Conservation (phyloP, 2,113 vertebrate genomes). For the Rousettus leschenaultii region DNA sequence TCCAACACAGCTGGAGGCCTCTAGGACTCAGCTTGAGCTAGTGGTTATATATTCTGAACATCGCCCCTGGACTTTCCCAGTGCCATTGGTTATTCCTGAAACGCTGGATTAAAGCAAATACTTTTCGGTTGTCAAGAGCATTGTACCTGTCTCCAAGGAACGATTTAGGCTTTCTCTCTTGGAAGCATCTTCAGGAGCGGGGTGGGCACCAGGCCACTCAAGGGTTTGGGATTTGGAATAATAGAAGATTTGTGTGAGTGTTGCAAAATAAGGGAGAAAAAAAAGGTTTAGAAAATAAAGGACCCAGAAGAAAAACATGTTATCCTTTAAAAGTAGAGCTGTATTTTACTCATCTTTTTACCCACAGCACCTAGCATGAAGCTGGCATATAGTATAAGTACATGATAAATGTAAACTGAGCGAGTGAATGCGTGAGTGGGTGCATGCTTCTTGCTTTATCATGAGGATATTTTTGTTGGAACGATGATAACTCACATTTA, state of each 20-base stretch:
- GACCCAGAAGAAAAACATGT: not conserved
- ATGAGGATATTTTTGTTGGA: not conserved
- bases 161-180: not conserved
- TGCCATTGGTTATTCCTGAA: not conserved
- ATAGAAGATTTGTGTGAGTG: not conserved
- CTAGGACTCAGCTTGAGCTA: not conserved
- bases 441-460: not conserved
- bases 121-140: not conserved
- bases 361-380: not conserved
- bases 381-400: not conserved
- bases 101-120: not conserved
- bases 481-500: not conserved
- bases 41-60: slow-evolving; percentile 20
- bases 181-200: not conserved
- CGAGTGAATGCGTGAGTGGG: not conserved
- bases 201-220: not conserved
- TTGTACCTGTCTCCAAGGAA: not conserved
- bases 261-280: not conserved
- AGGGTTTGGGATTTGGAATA: not conserved
- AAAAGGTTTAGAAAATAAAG: not conserved
- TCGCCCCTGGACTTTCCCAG: not conserved
- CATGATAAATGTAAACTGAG: not conserved
- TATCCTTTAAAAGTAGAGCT: not conserved
- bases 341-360: not conserved
- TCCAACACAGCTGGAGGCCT: not conserved